These are phyloP conservation scores for Plebejus anna DNA, from an alignment of 2,888 invertebrate species.

Conservation along the genomic window DNA sequence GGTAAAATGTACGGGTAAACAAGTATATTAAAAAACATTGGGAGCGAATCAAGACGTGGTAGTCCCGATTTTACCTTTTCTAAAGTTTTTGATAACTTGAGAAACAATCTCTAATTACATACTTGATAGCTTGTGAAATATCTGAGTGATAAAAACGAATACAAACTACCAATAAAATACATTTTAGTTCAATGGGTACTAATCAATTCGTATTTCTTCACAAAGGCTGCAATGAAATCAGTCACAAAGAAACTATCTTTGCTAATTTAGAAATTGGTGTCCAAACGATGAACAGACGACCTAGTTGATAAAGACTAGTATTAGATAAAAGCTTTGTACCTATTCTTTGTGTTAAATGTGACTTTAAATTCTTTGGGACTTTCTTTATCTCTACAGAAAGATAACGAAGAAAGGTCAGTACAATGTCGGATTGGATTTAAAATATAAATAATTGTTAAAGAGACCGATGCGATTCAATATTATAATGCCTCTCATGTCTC, in stretches of 20 bases:
- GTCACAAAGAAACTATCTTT: conserved; percentile 12
- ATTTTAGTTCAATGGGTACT: background rate
- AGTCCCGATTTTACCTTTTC: too few relatives aligned
- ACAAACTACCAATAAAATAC: background rate
- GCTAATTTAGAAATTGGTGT: conserved; percentile 14
- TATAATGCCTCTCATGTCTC: too few relatives aligned
- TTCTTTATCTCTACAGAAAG: background rate
- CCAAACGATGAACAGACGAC: background rate
- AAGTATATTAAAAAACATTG: too few relatives aligned
- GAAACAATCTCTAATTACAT: too few relatives aligned
- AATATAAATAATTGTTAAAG: background rate
- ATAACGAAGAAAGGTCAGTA: background rate
- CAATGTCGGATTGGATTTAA: background rate
- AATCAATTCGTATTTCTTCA: background rate
- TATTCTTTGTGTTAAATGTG: background rate
- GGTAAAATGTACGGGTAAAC: too few relatives aligned
- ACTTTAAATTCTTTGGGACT: background rate
- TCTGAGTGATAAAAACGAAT: background rate
- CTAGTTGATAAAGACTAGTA: conserved; percentile 9
- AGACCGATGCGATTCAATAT: background rate
- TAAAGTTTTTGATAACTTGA: too few relatives aligned
- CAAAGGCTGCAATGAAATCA: background rate
- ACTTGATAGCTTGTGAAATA: too few relatives aligned
- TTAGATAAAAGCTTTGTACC: conserved; percentile 5
- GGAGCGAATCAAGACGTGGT: too few relatives aligned